These are phyloP conservation scores for Sebastes trivittatus DNA, from an alignment of 2,797 vertebrate species.

Conservation along the genomic window DNA sequence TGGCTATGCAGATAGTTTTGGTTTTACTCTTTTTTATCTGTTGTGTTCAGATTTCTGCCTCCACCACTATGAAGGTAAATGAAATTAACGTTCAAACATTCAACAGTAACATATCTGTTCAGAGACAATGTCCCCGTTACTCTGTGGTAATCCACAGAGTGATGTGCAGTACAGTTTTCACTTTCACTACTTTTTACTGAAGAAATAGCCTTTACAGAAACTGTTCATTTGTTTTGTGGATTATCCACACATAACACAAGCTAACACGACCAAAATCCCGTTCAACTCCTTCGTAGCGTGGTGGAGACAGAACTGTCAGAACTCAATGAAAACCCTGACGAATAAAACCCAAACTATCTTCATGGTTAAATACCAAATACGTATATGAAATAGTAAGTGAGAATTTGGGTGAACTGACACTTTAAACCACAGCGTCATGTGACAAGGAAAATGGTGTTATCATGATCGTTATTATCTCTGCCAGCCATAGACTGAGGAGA, in stretches of 20 bases:
- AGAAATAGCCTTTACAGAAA: not conserved
- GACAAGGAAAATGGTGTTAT: not conserved
- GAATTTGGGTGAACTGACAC: not conserved
- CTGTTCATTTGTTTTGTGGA: not conserved
- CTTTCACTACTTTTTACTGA: not conserved
- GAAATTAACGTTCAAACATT: not conserved
- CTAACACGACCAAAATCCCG: not conserved
- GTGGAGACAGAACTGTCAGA: not conserved
- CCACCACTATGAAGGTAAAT: not conserved
- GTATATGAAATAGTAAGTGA: not conserved
- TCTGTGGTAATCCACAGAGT: not conserved
- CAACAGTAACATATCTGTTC: not conserved
- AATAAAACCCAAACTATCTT: not conserved
- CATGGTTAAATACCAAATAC: not conserved
- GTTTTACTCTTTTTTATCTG: not conserved
- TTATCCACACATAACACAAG: too few relatives aligned
- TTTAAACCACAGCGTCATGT: not conserved
- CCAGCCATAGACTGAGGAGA: not conserved
- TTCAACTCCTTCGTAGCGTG: not conserved
- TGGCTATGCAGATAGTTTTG: too few relatives aligned
- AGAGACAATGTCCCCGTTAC: not conserved
- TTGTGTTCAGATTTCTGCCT: not conserved
- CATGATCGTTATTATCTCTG: not conserved
- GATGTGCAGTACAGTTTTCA: not conserved
- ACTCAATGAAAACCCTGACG: not conserved